Base-by-base conservation (phyloP, 2,113 vertebrate species). In the Sardina pilchardus region DNA sequence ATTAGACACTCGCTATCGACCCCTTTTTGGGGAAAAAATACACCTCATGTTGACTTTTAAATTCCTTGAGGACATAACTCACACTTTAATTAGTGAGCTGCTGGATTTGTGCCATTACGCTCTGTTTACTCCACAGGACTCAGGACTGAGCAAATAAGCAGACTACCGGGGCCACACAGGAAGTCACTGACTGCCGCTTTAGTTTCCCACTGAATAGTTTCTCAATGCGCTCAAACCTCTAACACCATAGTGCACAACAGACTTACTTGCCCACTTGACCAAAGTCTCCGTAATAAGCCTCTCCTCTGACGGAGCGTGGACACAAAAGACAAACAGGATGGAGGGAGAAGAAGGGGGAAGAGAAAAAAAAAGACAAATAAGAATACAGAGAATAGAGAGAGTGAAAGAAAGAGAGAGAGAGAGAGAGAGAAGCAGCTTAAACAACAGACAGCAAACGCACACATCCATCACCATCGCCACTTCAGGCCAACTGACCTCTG, bases 231-330 rank as follows among this genome's bases (percentile, higher is more conserved):
- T 81, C 86, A 87, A 80, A 17, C 83, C n/a, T 30, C 92, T 34
- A 16, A 34, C 39, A 42, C 39, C 39, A 42, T 4, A 14, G 89
- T 90, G 93, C 90, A 92, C 59, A 84, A 43, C 89, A 78, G 71
- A 90, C 95, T 95, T 96, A 96, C 95, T 96, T 96, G 90, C 89
- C 82, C 83, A 89, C 90, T 34, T 90, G 91, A 92, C 92, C 94
- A 78, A 94, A 85, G 48, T 94, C 94, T 81, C 93, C 95, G 94
- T 89, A 94, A 91, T 87, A 95, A 85, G 87, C 84, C 90, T 95
- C 92, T 85, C 86, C 93, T 92, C 94, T 95, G 91, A 82, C 85
- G 88, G 89, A 89, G 2, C 92, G 83, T 86, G 75, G 87, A 91
- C 24, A 85, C 67, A 47, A 59, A 81, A 24, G 21, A 50, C 59